phyloP scores from a whole-genome alignment of 1,140 invertebrate genomes.

The Drosophila serrata region DNA sequence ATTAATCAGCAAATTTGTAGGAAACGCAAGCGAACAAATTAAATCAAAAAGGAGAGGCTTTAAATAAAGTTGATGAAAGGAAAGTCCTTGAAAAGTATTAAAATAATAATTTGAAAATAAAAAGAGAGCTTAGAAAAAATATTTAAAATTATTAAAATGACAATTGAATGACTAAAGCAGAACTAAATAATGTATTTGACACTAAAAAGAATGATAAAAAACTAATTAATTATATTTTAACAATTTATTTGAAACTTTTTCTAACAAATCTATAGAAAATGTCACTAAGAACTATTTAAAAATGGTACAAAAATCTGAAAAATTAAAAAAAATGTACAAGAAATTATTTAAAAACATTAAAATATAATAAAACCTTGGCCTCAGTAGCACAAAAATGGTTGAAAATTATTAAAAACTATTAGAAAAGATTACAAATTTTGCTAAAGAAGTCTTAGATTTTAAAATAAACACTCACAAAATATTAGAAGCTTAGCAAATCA shows the following conservation, averaged over 20 bases:
- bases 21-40: conserved; percentile 8
- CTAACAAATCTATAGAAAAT: background rate
- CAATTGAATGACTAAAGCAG: background rate
- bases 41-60: conserved; percentile 4
- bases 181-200: background rate
- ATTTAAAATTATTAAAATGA: background rate
- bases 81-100: background rate
- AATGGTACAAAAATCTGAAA: background rate
- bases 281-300: background rate
- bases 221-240: too few species aligned
- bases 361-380: background rate
- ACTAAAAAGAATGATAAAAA: too few species aligned
- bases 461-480: too few species aligned
- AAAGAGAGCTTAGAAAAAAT: background rate
- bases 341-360: background rate
- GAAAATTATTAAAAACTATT: too few species aligned
- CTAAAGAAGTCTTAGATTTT: too few species aligned
- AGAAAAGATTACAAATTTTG: too few species aligned
- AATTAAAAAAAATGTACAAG: background rate
- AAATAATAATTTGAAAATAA: background rate
- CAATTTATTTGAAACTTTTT: background rate
- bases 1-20: conserved; percentile 28
- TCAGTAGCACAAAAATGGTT: too few species aligned
- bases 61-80: background rate
- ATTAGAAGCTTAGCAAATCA: too few species aligned